Evolutionary conservation across 2,113 vertebrate species (phyloP), one percentile per base, ranked within the genome.

Genomic region (Sphaerodactylus townsendi): DNA sequence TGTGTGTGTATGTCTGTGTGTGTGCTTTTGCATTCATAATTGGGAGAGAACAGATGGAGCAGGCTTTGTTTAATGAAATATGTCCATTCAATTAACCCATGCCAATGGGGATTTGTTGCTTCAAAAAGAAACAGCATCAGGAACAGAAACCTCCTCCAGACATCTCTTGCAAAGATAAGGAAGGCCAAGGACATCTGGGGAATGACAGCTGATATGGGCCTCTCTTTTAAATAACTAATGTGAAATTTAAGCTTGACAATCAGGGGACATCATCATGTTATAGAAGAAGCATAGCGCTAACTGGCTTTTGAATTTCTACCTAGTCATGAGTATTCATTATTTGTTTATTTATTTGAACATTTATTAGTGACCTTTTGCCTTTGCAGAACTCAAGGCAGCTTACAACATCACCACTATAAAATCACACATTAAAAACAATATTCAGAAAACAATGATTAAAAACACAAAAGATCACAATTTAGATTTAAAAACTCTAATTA

Each of bases 41-140:
- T 89, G 90, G 92, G 87, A 89, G 0, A 0, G 75, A 94, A 92
- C 94, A 96, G 94, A 95, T 95, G 96, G 94, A 0, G 0, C 90
- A 88, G 87, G 86, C 86, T 88, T 93, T 96, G 92, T 94, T 94
- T 95, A 95, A 96, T 96, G 93, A 96, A 96, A 96, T 95, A 95
- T 93, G 92, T 95, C 95, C 93, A 83, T 96, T 94, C 92, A 90
- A 95, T 95, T 95, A 96, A 95, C 90, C 88, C 71, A 85, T 4
- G 25, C 86, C 92, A 75, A 35, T 68, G 82, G 92, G 92, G 93
- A 96, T 85, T 90, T n/a, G 0, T 69, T 82, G 78, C 59, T 30
- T 76, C 84, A 81, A 72, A 84, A 87, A 72, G 88, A 89, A 89
- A 79, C 82, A 35, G 5, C 1, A 0, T 81, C 83, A 84, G 73